Evolutionary conservation across 2,888 invertebrate species (phyloP), one percentile per base, ranked within the genome.

Genomic region (Caenorhabditis drosophilae): DNA sequence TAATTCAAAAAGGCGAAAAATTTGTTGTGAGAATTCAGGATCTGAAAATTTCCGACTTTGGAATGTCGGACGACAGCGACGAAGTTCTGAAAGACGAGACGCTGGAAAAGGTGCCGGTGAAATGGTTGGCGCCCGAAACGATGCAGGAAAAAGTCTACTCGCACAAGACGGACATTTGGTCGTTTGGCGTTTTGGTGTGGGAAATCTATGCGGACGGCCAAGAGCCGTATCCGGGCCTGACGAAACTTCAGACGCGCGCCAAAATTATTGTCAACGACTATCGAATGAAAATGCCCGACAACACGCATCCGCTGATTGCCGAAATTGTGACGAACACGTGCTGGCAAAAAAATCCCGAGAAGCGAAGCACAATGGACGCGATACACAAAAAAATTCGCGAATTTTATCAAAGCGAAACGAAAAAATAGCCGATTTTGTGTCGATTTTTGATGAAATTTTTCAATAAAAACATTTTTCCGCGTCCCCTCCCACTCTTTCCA

Each of bases 11-110:
- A 40, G n/a, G 7, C n/a, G 20, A 18, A 23, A 15, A 42, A 18
- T 42, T 42, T 42, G 15, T 12, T 4, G 4, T 42, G 15, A 7
- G 4, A 45, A 23, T 52, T 34, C 52, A 70, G 67, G 75, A 73
- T 18, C 69, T 84, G n/a, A 84, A 84, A 63, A 84, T 84, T 49
- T 75, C 80, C 3, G 84, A 84, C 56, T 84, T 84, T 48, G 84
- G 84, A 48, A 81, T 84, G 82, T 68, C 70, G 26, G 73, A 73
- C 27, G 73, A 76, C 42, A 57, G 67, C n/a, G 67, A 67, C 25
- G 76, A 76, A 42, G 71, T 66, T 31, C 75, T 75, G 34, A 70
- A 79, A 18, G 77, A 77, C 18, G 77, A 78, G 53, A 68, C 68
- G 9, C 40, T 60, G 31, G 61, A 59, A 27, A 64, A 75, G 63